These are phyloP conservation scores for Coelopa pilipes DNA, from an alignment of 2,888 invertebrate species.

Conservation along the genomic window DNA sequence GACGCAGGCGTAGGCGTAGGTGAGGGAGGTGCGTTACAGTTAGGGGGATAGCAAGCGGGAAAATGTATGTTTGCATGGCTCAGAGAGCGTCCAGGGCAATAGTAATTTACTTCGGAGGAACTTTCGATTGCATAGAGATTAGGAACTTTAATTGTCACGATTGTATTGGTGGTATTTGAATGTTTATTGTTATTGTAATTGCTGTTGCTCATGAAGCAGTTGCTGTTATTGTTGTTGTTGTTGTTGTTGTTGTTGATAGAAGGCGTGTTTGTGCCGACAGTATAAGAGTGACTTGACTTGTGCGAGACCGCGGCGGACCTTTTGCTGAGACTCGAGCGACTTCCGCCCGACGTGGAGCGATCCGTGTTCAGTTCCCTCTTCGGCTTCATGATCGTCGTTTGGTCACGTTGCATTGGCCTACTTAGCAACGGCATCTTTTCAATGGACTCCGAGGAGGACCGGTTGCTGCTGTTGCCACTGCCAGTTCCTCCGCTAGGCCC, in stretches of 20 bases:
- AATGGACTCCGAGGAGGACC: constrained; percentile 60
- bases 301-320: constrained; percentile 49
- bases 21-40: constrained; percentile 27
- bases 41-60: constrained; percentile 35
- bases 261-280: constrained; percentile 38
- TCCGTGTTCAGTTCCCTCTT: constrained; percentile 58
- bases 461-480: constrained; percentile 57
- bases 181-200: constrained; percentile 41
- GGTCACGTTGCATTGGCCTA: constrained; percentile 36
- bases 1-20: not conserved
- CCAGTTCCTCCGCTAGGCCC: constrained; percentile 52
- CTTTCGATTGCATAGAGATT: constrained; percentile 54
- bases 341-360: constrained; percentile 54
- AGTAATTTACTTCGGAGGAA: constrained; percentile 59
- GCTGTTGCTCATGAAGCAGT: constrained; percentile 26
- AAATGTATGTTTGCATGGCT: constrained; percentile 48
- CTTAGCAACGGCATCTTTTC: constrained; percentile 53
- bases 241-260: constrained; percentile 8
- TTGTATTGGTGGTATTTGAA: constrained; percentile 41
- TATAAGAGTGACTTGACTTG: constrained; percentile 32
- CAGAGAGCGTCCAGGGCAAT: constrained; percentile 47
- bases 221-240: constrained; percentile 5
- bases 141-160: constrained; percentile 59
- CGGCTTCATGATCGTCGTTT: constrained; percentile 40
- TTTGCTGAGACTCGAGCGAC: constrained; percentile 43